phyloP scores from a whole-genome alignment of 2,888 invertebrate genomes.

The Danaus chrysippus region DNA sequence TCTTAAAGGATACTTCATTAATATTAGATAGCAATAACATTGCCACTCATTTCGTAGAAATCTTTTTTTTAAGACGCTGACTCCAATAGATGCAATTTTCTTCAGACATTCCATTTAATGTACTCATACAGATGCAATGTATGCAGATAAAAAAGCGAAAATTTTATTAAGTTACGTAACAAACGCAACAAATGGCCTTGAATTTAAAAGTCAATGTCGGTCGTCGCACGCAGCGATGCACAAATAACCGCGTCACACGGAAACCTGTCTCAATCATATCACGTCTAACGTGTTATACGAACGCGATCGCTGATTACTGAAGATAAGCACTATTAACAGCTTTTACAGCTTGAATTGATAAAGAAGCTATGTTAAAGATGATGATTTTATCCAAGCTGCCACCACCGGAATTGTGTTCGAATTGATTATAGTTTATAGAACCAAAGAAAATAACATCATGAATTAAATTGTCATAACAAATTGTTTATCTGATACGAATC shows the following conservation, averaged over 20 bases:
- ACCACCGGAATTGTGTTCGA: background rate
- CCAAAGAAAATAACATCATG: background rate
- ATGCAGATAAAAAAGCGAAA: constrained; percentile 7
- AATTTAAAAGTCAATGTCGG: constrained; percentile 53
- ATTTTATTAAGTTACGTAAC: constrained; percentile 28
- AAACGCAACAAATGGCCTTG: constrained; percentile 52
- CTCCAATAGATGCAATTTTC: no score
- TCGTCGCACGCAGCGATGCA: constrained; percentile 43
- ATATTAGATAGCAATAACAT: no score
- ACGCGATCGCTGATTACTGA: background rate
- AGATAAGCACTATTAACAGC: background rate
- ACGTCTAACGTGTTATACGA: constrained; percentile 18
- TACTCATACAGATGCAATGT: background rate
- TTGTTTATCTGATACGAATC: background rate
- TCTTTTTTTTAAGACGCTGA: no score
- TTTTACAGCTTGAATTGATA: background rate
- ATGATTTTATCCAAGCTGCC: background rate
- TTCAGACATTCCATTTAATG: no score
- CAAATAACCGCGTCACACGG: constrained; percentile 48
- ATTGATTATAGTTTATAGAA: background rate
- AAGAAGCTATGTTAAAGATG: background rate
- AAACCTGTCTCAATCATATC: constrained; percentile 42
- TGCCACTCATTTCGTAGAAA: no score
- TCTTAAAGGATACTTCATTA: no score
- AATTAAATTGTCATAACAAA: background rate